These are phyloP conservation scores for Brachionus sp. DNA, from an alignment of 1,140 invertebrate genomes.

Conservation along the genomic window DNA sequence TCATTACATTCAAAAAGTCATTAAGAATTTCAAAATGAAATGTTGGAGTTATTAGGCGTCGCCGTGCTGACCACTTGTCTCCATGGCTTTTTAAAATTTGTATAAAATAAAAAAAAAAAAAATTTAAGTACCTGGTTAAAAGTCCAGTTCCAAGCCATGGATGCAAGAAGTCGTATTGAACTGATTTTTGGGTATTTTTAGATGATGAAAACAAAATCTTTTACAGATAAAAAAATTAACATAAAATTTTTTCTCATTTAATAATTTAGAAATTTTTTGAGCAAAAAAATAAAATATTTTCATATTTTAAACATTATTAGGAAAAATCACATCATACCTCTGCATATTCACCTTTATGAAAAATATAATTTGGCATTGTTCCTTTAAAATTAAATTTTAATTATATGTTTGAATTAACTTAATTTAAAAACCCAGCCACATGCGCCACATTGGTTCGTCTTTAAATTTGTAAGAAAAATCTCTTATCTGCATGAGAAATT, in stretches of 20 bases:
- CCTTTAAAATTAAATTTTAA: background rate
- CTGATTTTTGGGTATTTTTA: slow-evolving; percentile 75
- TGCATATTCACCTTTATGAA: slow-evolving; percentile 21
- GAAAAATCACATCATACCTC: too few relatives aligned
- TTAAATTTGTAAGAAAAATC: background rate
- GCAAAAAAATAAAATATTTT: background rate
- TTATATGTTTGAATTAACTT: background rate
- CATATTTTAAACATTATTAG: too few relatives aligned
- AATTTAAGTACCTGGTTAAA: background rate
- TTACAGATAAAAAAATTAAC: background rate
- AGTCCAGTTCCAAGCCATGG: slow-evolving; percentile 28
- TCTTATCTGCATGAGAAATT: background rate
- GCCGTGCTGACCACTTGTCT: slow-evolving; percentile 72
- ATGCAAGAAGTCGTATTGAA: slow-evolving; percentile 69
- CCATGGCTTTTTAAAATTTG: slow-evolving; percentile 67
- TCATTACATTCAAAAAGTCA: slow-evolving; percentile 76
- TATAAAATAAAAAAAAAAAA: background rate
- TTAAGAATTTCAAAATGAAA: slow-evolving; percentile 85
- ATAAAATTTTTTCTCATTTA: too few relatives aligned
- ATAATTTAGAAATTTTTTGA: background rate
- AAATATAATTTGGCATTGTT: slow-evolving; percentile 28
- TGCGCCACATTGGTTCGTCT: background rate
- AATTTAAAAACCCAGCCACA: background rate
- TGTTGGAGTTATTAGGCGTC: slow-evolving; percentile 83
- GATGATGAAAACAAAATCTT: slow-evolving; percentile 66